Evolutionary conservation across 1,140 invertebrate species (phyloP).

Genomic region (Berghia stephanieae): DNA sequence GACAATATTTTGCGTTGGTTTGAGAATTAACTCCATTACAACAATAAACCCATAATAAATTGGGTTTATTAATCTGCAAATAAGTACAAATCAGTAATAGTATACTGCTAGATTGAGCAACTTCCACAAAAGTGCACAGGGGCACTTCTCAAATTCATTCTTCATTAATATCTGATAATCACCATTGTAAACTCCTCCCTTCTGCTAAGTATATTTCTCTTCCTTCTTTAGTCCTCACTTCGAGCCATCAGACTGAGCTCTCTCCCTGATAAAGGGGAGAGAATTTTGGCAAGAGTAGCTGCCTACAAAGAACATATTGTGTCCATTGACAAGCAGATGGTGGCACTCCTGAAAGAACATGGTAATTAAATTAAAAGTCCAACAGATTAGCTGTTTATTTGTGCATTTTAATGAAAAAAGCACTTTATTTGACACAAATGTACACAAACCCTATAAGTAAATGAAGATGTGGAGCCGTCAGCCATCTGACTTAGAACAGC

Average conservation of each 20-base stretch:
- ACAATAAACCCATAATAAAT: background rate
- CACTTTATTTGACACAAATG: background rate
- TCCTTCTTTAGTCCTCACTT: constrained; percentile 12
- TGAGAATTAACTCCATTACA: no score
- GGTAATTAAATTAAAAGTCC: no score
- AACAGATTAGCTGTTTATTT: background rate
- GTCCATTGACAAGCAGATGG: constrained; percentile 8
- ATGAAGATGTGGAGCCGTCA: background rate
- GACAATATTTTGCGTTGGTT: no score
- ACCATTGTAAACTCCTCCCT: background rate
- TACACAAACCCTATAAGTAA: background rate
- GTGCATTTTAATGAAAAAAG: background rate
- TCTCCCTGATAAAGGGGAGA: constrained; percentile 22
- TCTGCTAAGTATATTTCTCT: background rate
- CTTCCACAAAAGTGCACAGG: background rate
- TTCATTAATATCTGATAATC: no score
- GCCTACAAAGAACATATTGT: background rate
- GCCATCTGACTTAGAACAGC: background rate
- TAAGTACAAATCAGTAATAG: background rate
- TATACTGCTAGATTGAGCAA: background rate
- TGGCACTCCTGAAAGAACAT: no score
- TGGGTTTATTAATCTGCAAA: background rate
- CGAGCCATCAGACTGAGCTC: background rate
- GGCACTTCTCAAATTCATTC: no score
- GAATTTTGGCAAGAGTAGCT: background rate